Evolutionary conservation across 2,888 invertebrate genomes (phyloP).

Genomic region (Ectemnius lituratus): DNA sequence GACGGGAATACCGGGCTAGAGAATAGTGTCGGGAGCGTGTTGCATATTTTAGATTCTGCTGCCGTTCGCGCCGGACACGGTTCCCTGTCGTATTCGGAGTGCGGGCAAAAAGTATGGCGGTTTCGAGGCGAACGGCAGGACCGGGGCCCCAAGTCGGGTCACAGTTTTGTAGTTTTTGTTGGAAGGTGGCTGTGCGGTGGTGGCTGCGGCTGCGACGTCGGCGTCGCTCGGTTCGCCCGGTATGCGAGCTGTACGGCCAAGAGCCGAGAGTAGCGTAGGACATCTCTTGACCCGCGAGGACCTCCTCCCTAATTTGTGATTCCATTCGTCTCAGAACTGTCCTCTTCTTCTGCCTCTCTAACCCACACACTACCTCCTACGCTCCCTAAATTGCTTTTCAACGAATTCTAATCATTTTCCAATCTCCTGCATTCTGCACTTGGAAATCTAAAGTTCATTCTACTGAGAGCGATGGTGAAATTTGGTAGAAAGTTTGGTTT

Average conservation of each 20-base stretch:
- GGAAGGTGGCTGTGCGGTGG: constrained; percentile 43
- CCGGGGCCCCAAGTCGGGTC: constrained; percentile 66
- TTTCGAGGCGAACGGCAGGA: constrained; percentile 66
- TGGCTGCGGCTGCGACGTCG: constrained; percentile 30
- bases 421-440: too few species aligned
- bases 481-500: too few species aligned
- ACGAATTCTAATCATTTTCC: too few species aligned
- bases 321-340: constrained; percentile 52
- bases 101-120: constrained; percentile 71
- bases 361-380: constrained; percentile 5
- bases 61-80: constrained; percentile 68
- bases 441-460: too few species aligned
- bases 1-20: constrained; percentile 6
- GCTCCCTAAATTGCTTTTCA: too few species aligned
- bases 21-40: constrained; percentile 37
- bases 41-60: constrained; percentile 76
- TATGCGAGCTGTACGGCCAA: constrained; percentile 47
- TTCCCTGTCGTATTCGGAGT: constrained; percentile 64
- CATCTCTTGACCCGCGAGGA: constrained; percentile 61
- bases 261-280: constrained; percentile 51
- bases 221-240: constrained; percentile 53
- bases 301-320: constrained; percentile 60
- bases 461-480: too few species aligned
- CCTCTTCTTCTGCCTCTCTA: constrained; percentile 14
- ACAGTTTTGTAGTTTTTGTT: constrained; percentile 68